phyloP scores from a whole-genome alignment of 2,888 invertebrate genomes.

The Cantharis flavilabris region DNA sequence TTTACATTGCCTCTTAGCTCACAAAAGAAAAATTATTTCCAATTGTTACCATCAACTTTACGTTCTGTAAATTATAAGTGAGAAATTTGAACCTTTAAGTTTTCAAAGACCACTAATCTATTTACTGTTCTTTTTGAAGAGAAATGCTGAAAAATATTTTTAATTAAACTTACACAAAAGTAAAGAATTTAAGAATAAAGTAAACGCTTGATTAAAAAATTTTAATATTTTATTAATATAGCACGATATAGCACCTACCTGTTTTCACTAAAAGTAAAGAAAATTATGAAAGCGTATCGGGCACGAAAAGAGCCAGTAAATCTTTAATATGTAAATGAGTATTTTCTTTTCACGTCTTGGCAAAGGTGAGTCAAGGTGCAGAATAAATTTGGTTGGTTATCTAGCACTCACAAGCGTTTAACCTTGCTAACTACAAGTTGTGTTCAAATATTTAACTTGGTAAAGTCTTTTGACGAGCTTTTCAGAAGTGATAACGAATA shows the following conservation, averaged over 20 bases:
- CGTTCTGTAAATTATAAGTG: neutral
- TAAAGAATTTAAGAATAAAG: neutral
- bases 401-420: constrained; percentile 46
- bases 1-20: neutral
- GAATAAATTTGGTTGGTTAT: constrained; percentile 49
- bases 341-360: constrained; percentile 46
- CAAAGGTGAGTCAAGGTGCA: constrained; percentile 48
- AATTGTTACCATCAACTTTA: neutral
- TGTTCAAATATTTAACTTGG: constrained; percentile 50
- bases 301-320: constrained; percentile 42
- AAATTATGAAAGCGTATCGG: constrained; percentile 28
- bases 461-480: constrained; percentile 41
- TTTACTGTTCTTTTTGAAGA: neutral
- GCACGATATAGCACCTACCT: neutral
- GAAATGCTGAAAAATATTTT: neutral
- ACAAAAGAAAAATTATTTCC: neutral
- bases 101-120: neutral
- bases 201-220: neutral
- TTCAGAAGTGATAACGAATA: constrained; percentile 29
- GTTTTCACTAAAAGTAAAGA: constrained; percentile 14
- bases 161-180: neutral
- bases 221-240: neutral
- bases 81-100: neutral
- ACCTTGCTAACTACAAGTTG: constrained; percentile 43
- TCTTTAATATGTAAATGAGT: constrained; percentile 52